Conservation (phyloP, 2,888 invertebrate genomes). For the Quadriops clusia region DNA sequence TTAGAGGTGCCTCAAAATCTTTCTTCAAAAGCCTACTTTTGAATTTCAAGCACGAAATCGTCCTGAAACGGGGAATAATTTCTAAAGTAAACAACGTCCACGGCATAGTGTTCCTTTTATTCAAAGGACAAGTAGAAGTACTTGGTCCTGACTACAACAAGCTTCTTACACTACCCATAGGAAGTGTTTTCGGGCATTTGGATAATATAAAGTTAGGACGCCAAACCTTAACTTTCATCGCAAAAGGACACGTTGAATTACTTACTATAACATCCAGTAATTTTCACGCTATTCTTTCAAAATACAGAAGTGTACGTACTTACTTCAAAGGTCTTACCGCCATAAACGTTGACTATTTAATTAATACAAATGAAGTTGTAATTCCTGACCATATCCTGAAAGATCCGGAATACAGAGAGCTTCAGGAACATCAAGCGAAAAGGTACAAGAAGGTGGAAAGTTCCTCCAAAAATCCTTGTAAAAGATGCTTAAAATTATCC, state of each 20-base stretch:
- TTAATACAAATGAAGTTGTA: no score
- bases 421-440: no score
- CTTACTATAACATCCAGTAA: constrained; percentile 14
- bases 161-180: constrained; percentile 14
- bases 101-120: constrained; percentile 17
- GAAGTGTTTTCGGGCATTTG: constrained; percentile 21
- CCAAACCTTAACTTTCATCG: constrained; percentile 21
- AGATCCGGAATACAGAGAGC: no score
- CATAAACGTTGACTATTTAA: constrained; percentile 17
- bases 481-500: no score
- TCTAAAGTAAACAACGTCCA: constrained; percentile 19
- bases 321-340: constrained; percentile 12
- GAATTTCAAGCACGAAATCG: constrained; percentile 11
- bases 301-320: constrained; percentile 13
- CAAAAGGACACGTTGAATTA: constrained; percentile 20
- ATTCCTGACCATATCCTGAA: no score
- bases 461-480: no score
- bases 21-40: constrained; percentile 16
- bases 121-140: constrained; percentile 19
- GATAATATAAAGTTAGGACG: constrained; percentile 16
- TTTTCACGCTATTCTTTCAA: constrained; percentile 17
- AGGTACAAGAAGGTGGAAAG: no score
- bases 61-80: constrained; percentile 12
- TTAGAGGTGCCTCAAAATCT: constrained; percentile 11
- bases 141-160: constrained; percentile 20